Evolutionary conservation across 64 coral and sea anemone genomes (phyloP), one percentile per base, ranked within the genome.

Genomic region (Pachyseris speciosa): DNA sequence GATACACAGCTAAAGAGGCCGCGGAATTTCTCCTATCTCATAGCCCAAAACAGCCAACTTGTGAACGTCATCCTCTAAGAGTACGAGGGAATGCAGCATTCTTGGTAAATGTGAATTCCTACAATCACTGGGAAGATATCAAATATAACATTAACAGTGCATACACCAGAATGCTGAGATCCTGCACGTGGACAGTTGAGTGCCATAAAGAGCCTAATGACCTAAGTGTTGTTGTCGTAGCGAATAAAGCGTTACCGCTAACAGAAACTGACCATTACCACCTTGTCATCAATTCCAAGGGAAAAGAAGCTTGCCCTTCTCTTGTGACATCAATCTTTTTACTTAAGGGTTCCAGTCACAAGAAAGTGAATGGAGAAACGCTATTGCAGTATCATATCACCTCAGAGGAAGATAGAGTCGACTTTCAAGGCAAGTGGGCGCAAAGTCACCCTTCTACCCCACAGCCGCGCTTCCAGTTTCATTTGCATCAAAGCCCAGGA

Each of bases 51-150:
- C 70, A 68, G 0, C 37, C 41, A 67, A 27, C 32, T n/a, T 91
- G 76, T 69, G 41, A 91, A 50, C 61, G 39, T 20, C 89, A 69
- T 40, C 90, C 90, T 58, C 25, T 92, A 25, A 15, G 69, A 28
- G 90, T 92, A 30, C 67, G 90, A 26, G 31, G n/a, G 33, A 92
- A 92, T 49, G 68, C 69, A 5, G 51, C 90, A 32, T 85, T 92
- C 53, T n/a, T 85, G 5, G 15, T 92, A 75, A 53, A 65, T 19
- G 38, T 40, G 9, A 8, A 16, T 29, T 74, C 68, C 15, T 53
- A 40, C n/a, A 85, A 85, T 22, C 70, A 92, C 55, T 92, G 90
- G 90, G 80, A 92, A 27, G 90, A 92, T 17, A 66, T 92, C 41
- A 84, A 92, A 41, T 80, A 84, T 85, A 80, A 92, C 57, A 85